Base-by-base conservation (phyloP, 2,888 invertebrate species). In the Papilio elwesi region DNA sequence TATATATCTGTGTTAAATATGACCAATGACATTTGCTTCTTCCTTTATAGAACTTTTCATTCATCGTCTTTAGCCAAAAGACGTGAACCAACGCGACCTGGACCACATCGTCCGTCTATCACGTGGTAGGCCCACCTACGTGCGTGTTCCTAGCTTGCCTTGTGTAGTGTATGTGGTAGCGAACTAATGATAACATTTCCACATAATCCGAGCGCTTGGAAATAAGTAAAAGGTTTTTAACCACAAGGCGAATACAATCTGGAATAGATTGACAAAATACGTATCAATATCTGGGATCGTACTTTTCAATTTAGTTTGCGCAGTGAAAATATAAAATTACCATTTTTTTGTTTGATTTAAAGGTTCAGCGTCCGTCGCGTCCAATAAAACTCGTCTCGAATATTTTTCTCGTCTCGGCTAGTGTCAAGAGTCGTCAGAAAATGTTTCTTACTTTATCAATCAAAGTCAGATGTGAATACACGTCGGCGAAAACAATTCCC, bases 341-440 rank as follows among this genome's bases (percentile, higher is more conserved):
- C 26, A 64, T 64, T 53, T 64, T 64, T 64, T 48, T 49, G 13
- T 36, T 48, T 48, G 26, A 49, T 49, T 49, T 49, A 64, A 64
- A 49, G 49, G 49, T 49, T 49, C 64, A 49, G 49, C 48, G 64
- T 49, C 64, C 64, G 36, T 67, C 59, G 66, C 66, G 43, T 67
- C 53, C 53, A 67, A 67, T 67, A 67, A 67, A 67, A 67, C n/a
- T n/a, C 38, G 66, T 67, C 43, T 67, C 12, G 26, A 67, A 43
- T 43, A 38, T 53, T 67, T 53, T 53, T 53, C 52, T 26, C 51
- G 11, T 53, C 53, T 67, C 66, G 11, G 8, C 53, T 12, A 67
- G 53, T 67, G 66, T 67, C 66, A 67, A 67, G 53, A 67, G 43
- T 67, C 66, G 66, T 67, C 66, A 53, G 43, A 67, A 53, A 52